Evolutionary conservation across 1,140 invertebrate species (phyloP), one percentile per base, ranked within the genome.

Genomic region (Drosophila repletoides): DNA sequence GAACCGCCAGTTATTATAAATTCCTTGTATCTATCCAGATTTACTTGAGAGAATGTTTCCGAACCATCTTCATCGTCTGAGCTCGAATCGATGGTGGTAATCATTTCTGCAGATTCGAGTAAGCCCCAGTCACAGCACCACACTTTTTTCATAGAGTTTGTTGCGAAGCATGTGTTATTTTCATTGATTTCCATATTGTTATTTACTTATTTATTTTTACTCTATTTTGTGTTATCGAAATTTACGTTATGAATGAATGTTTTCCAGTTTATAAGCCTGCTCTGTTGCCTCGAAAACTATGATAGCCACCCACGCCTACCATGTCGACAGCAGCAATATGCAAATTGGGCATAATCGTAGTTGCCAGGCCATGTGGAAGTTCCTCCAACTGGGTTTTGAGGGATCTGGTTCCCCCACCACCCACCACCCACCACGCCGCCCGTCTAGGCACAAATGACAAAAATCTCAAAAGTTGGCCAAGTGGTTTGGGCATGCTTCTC

Each of bases 91-190:
- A n/a, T n/a, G n/a, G n/a, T n/a, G n/a, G n/a, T n/a, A n/a, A n/a
- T n/a, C n/a, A n/a, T n/a, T 14, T n/a, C 31, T 34, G 4, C 12
- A 14, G 12, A n/a, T n/a, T n/a, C n/a, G n/a, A n/a, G n/a, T n/a
- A 41, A 1, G 9, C 64, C 64, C 64, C 64, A 67, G 12, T 36
- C 46, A 45, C 64, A 67, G 7, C 64, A 67, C 36, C 46, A 52
- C 3, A 49, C 28, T 22, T 17, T 31, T 5, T 67, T 12, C 6
- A n/a, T 12, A 7, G 22, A 10, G 6, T 43, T 6, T 2, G 1
- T 33, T 12, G 15, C 15, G 5, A 14, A 21, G 17, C n/a, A 38
- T 10, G 22, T 24, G 40, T 36, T 31, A 12, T 1, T 24, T 51
- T 36, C 22, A 12, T 1, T 29, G 2, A 15, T 40, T 31, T 51